Evolutionary conservation across 1,140 invertebrate genomes (phyloP).

Genomic region (Zaprionus lachaisei): DNA sequence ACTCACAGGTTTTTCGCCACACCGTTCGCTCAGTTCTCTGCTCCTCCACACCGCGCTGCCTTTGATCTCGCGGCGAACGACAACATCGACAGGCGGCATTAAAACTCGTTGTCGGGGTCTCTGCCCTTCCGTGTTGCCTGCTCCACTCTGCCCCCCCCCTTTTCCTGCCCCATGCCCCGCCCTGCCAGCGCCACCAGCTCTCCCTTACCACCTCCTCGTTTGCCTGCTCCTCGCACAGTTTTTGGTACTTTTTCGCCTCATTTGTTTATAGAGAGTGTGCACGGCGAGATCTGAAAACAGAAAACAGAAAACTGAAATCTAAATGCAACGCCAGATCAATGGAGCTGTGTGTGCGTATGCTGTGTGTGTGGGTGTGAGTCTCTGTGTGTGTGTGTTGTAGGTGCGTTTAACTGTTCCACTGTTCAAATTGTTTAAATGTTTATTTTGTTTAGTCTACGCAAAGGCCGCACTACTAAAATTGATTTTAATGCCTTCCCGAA

Average conservation of each 20-base stretch:
- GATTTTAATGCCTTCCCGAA: constrained; percentile 71
- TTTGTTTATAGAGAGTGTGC: constrained; percentile 70
- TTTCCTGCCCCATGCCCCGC: not conserved
- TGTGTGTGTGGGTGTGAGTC: no score
- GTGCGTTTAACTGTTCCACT: not conserved
- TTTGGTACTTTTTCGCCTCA: constrained; percentile 57
- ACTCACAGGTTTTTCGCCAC: constrained; percentile 30
- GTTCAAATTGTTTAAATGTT: constrained; percentile 58
- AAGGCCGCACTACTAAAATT: constrained; percentile 78
- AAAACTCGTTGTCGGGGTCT: constrained; percentile 68
- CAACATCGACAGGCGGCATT: constrained; percentile 63
- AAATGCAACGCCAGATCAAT: constrained; percentile 31
- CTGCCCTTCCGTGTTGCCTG: constrained; percentile 60
- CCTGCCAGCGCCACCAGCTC: not conserved
- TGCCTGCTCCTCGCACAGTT: constrained; percentile 2
- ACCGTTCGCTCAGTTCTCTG: not conserved
- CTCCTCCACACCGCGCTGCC: constrained; percentile 18
- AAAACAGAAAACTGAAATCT: constrained; percentile 17
- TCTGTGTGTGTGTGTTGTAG: not conserved
- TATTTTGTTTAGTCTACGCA: constrained; percentile 82
- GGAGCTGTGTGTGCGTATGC: not conserved
- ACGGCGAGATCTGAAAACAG: constrained; percentile 27
- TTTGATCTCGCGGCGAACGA: constrained; percentile 69
- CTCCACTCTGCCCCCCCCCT: constrained; percentile 3
- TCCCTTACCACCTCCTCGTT: no score